Conservation (phyloP, 2,113 vertebrate genomes). For the Apistogramma diplotaenia region DNA sequence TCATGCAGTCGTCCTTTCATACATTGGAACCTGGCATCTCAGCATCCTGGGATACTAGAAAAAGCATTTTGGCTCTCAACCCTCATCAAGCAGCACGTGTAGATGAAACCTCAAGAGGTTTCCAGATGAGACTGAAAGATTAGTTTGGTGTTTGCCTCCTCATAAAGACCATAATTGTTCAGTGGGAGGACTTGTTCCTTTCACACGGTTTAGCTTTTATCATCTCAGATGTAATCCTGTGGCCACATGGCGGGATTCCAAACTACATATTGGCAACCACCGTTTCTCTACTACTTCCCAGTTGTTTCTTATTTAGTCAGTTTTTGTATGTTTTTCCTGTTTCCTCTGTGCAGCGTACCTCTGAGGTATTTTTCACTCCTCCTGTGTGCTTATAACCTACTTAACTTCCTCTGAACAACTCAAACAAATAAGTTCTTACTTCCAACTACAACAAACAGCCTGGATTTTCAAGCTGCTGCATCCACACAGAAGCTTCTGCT, state of each 20-base stretch:
- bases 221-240: neutral
- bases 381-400: constrained; percentile 30
- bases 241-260: neutral
- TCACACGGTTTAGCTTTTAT: neutral
- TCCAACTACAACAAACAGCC: neutral
- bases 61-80: neutral
- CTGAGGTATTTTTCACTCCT: neutral
- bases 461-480: neutral
- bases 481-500: neutral
- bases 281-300: neutral
- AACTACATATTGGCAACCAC: neutral
- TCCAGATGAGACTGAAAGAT: too few relatives aligned
- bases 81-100: neutral
- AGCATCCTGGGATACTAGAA: neutral
- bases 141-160: neutral
- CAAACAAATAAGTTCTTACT: neutral
- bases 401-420: neutral
- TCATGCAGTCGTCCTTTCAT: rapidly evolving
- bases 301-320: neutral
- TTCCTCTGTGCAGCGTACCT: neutral
- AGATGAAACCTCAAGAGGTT: neutral
- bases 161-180: neutral
- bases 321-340: neutral
- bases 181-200: rapidly evolving
- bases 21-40: rapidly evolving